Base-by-base conservation (phyloP, 1,140 invertebrate species). In the Rhopalosiphum maidis region DNA sequence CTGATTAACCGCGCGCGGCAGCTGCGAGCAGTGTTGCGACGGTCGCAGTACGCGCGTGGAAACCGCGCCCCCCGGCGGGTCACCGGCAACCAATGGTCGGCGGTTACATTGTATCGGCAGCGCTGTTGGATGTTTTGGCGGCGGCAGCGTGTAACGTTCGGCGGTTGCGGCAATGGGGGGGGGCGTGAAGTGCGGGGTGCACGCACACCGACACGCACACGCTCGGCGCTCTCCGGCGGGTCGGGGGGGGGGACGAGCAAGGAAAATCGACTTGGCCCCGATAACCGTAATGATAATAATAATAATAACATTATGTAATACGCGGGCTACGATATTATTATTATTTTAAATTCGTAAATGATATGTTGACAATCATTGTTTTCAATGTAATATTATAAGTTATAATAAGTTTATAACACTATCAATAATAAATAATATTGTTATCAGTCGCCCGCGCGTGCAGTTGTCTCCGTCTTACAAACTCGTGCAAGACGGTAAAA, bases 51-150 rank as follows among this genome's bases (percentile, higher is more conserved):
- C 60, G 41, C 46, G 1, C 35, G 46, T 22, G 8, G 25, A 86
- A 37, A 85, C 91, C 91, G 46, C 91, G 91, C 91, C 91, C 91
- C 77, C 35, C 82, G 48, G 23, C 48, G 82, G 91, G 48, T 55
- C 77, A 43, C 48, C 22, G 77, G 77, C 82, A 35, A 41, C 91
- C 91, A 93, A 93, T 93, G 91, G 91, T 83, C 91, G 91, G 46
- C 77, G 91, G 91, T 83, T 83, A 92, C 91, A 83, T 83, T 83
- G 91, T 83, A 51, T 51, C 91, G 77, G 91, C 77, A 5, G 46
- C 46, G 54, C 90, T 91, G 55, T 91, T 68, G 90, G 37, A 82
- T 51, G 30, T 23, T 54, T 23, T 89, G n/a, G 23, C n/a, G n/a
- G n/a, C n/a, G 48, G 21, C 21, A 0, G 8, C 48, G 2, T 15